Percentiles rank a stretch among this genome's conserved stretches.
Evolutionary conservation across 2,888 invertebrate genomes (phyloP).

Genomic region (Cheilosia scutellata): DNA sequence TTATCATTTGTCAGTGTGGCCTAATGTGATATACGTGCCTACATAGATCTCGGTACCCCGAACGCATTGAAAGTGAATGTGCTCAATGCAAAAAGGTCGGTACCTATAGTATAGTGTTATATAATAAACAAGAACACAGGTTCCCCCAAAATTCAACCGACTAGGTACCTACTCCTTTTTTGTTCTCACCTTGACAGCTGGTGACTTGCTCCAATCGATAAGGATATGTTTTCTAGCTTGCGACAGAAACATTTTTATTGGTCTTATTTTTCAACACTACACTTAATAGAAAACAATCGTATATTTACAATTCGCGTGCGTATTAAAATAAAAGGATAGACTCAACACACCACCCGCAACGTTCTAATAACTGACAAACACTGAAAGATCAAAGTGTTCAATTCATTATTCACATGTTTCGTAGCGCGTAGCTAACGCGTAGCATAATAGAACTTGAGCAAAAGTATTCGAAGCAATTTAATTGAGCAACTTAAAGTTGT

Average conservation of each 20-base stretch:
- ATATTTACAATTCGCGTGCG: too few relatives aligned
- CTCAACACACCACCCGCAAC: slow-evolving; percentile 5
- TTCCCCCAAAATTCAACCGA: neutral
- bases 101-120: neutral
- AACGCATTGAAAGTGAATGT: too few relatives aligned
- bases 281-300: neutral
- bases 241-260: slow-evolving; percentile 36
- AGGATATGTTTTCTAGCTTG: slow-evolving; percentile 35
- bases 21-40: too few relatives aligned
- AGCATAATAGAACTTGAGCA: too few relatives aligned
- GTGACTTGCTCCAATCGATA: slow-evolving; percentile 26
- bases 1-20: too few relatives aligned
- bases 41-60: too few relatives aligned
- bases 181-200: slow-evolving; percentile 42
- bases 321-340: neutral
- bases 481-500: slow-evolving; percentile 18
- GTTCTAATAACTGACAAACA: slow-evolving; percentile 13
- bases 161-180: neutral
- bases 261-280: neutral
- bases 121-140: neutral
- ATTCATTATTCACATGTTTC: too few relatives aligned
- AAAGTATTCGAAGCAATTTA: neutral
- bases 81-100: too few relatives aligned
- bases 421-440: too few relatives aligned
- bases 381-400: neutral